These are phyloP conservation scores for Proterorhinus semilunaris DNA, from an alignment of 2,113 vertebrate genomes.

Conservation along the genomic window DNA sequence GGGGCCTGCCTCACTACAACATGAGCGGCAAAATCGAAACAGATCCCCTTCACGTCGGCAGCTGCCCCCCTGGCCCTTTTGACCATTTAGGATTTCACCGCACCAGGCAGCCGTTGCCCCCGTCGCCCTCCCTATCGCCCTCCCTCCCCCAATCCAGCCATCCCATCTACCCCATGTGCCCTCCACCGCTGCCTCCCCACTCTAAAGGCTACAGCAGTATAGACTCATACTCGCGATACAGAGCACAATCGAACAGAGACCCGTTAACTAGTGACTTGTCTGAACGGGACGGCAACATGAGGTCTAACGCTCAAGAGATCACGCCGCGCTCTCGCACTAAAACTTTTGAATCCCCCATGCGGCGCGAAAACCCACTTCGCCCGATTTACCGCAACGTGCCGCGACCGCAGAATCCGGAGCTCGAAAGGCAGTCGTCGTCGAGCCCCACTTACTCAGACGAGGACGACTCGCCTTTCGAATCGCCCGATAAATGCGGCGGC, in stretches of 20 bases:
- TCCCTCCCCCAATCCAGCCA: constrained; percentile 76
- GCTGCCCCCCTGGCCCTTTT: constrained; percentile 73
- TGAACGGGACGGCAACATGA: constrained; percentile 48
- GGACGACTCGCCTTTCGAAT: constrained; percentile 77
- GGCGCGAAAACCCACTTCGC: constrained; percentile 65
- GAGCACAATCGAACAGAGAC: constrained; percentile 67
- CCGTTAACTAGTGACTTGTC: constrained; percentile 71
- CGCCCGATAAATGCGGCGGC: constrained; percentile 64
- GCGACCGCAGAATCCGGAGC: constrained; percentile 57
- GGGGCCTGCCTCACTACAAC: constrained; percentile 70
- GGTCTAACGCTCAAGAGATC: constrained; percentile 60
- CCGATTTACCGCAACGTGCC: constrained; percentile 72
- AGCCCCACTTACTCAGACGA: constrained; percentile 78
- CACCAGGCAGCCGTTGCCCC: constrained; percentile 74
- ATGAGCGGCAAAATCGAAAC: constrained; percentile 75
- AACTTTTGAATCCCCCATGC: constrained; percentile 69
- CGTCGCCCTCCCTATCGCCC: constrained; percentile 79
- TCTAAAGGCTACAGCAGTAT: constrained; percentile 63
- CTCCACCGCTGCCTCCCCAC: constrained; percentile 77
- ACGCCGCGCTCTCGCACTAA: constrained; percentile 44
- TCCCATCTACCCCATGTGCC: constrained; percentile 71
- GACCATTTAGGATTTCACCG: constrained; percentile 80
- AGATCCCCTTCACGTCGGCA: constrained; percentile 79
- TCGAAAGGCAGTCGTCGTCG: constrained; percentile 74
- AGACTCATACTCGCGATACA: constrained; percentile 65